Evolutionary conservation across 30 jellyfish, hydroid and myxozoan genomes (phyloP), one percentile per base, ranked within the genome.

Genomic region (Hydra vulgaris): DNA sequence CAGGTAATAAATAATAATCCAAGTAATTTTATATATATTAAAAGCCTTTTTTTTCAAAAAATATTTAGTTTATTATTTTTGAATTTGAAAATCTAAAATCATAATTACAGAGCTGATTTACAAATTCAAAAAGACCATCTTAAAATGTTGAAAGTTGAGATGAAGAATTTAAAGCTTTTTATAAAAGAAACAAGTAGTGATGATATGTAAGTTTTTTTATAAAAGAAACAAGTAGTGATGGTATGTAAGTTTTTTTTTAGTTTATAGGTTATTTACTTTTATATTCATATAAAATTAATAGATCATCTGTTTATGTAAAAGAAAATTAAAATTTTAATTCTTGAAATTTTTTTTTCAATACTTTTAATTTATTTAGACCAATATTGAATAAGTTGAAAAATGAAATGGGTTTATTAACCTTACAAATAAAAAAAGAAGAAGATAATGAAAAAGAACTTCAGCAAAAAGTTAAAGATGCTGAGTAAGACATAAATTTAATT

Each of bases 401-500:
- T 0, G 88, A 90, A 70, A 77, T 85, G 26, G 97, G 85, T 22
- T 82, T 82, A 26, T 71, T 90, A 19, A 77, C 85, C 27, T 40
- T 95, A 21, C 95, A 90, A 72, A 83, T 90, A 15, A 85, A 85
- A 27, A 82, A 81, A 15, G 97, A 90, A 74, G 74, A 85, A 71
- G 94, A 76, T 24, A 82, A 79, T 23, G 97, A 90, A 82, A 69
- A 74, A 54, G 73, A 74, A 80, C 71, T 81, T 15, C 74, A 81
- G 21, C 95, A 77, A 77, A 86, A 79, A 17, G 83, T 90, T 20
- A 94, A 86, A 75, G 95, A 82, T 78, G 97, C 97, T 8, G 97
- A 90, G 97, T 90, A 90, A 66, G 92, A 61, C 15, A 4, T 78
- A 22, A 40, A 40, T 40, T 40, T 40, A 3, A 12, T 69, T 69